Percentiles rank a stretch among this genome's conserved stretches.
Conservation (phyloP, 2,113 vertebrate species). For the Leiothrix lutea region DNA sequence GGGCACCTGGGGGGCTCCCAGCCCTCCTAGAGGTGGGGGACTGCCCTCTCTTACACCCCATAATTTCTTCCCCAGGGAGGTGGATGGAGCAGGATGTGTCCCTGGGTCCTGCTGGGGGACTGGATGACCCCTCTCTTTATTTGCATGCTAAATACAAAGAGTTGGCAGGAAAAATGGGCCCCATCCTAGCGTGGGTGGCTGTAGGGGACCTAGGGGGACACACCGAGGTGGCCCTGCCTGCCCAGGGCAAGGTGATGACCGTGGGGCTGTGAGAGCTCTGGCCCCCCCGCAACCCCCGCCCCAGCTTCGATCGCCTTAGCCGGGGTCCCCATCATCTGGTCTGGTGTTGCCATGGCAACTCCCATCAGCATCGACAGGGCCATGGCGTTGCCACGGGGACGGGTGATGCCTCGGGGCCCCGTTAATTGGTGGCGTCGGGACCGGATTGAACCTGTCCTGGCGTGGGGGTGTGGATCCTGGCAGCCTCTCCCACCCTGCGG, state of each 20-base stretch:
- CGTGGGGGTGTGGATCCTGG: not conserved
- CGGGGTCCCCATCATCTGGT: not conserved
- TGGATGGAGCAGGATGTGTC: not conserved
- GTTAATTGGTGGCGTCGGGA: not conserved
- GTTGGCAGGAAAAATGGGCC: not conserved
- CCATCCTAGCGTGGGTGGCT: fast-evolving
- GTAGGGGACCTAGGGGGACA: not conserved
- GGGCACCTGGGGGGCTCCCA: fast-evolving
- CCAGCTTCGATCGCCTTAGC: not conserved
- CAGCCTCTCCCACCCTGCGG: not conserved
- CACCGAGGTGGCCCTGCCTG: not conserved
- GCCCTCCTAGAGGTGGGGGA: not conserved
- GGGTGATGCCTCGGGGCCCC: slow-evolving; percentile 4
- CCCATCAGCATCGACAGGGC: slow-evolving; percentile 36
- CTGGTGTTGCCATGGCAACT: slow-evolving; percentile 53
- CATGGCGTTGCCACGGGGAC: not conserved
- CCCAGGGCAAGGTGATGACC: not conserved
- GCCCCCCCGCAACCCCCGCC: not conserved
- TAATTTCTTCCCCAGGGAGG: not conserved
- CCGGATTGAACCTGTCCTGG: not conserved
- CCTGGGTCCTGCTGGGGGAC: not conserved
- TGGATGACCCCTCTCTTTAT: not conserved
- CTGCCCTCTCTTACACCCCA: not conserved
- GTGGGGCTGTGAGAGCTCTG: not conserved
- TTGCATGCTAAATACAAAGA: not conserved